phyloP scores from a whole-genome alignment of 2,113 vertebrate genomes.

The Barnardius zonarius region DNA sequence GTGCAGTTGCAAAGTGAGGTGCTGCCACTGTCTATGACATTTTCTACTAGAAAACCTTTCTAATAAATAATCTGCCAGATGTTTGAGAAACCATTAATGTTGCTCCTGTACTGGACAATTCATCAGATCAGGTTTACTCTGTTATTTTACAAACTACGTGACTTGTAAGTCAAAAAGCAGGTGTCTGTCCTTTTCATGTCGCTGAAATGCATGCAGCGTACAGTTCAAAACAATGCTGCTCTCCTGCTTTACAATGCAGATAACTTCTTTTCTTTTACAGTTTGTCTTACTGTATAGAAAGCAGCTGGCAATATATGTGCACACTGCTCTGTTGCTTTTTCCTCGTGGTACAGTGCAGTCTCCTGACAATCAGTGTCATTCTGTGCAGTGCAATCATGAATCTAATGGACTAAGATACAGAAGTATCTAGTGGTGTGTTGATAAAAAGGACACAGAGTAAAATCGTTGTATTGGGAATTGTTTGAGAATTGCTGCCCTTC shows the following conservation, averaged over 20 bases:
- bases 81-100: neutral
- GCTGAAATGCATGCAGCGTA: neutral
- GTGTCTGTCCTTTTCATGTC: neutral
- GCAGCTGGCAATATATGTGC: neutral
- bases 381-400: fast-evolving
- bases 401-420: neutral
- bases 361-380: neutral
- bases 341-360: neutral
- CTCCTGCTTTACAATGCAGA: neutral
- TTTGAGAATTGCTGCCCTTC: neutral
- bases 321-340: neutral
- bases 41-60: neutral
- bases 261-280: neutral
- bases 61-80: neutral
- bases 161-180: neutral
- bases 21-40: neutral
- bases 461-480: neutral
- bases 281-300: neutral
- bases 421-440: neutral
- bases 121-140: neutral
- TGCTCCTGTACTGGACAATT: neutral
- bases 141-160: neutral
- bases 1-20: neutral
- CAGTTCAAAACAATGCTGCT: neutral
- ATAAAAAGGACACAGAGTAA: neutral